phyloP scores from a whole-genome alignment of 53 echinoderm and acorn worm genomes.

The Astropecten irregularis region DNA sequence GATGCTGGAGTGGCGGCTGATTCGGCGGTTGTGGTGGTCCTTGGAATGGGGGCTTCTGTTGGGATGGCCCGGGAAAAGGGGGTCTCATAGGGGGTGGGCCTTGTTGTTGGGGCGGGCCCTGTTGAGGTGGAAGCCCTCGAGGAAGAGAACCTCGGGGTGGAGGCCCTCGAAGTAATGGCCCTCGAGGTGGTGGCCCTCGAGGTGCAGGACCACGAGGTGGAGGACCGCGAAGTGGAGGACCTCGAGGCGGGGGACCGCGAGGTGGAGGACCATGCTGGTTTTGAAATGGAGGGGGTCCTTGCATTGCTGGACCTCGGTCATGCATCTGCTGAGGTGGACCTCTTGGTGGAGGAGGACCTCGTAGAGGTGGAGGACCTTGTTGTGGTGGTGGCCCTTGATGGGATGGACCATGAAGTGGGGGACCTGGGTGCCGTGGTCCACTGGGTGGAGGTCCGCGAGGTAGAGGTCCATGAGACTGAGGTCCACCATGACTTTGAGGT shows the following conservation, averaged over 20 bases:
- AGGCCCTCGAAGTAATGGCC: background rate
- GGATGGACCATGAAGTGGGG: slow-evolving; percentile 4
- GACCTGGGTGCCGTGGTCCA: slow-evolving; percentile 2
- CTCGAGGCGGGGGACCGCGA: background rate
- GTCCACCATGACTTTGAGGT: background rate
- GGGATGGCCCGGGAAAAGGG: background rate
- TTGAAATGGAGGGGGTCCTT: too few relatives aligned
- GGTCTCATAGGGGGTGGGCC: background rate
- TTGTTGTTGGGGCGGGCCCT: background rate
- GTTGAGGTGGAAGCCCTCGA: slow-evolving; percentile 16
- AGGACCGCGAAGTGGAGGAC: background rate
- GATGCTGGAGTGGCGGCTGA: slow-evolving; percentile 22
- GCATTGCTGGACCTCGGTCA: slow-evolving; percentile 12
- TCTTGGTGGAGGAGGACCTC: background rate
- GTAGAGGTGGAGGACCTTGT: too few relatives aligned
- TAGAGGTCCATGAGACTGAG: background rate
- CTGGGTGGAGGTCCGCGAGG: background rate
- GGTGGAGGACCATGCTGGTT: slow-evolving; percentile 6
- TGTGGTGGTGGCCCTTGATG: slow-evolving; percentile 17
- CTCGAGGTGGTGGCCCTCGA: slow-evolving; percentile 3
- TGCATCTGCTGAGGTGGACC: slow-evolving; percentile 8
- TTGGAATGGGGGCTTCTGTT: background rate
- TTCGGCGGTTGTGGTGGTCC: background rate
- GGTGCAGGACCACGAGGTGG: slow-evolving; percentile 26
- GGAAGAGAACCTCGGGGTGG: slow-evolving; percentile 9